phyloP scores from a whole-genome alignment of 2,113 vertebrate genomes.

The Urocynchramus pylzowi region DNA sequence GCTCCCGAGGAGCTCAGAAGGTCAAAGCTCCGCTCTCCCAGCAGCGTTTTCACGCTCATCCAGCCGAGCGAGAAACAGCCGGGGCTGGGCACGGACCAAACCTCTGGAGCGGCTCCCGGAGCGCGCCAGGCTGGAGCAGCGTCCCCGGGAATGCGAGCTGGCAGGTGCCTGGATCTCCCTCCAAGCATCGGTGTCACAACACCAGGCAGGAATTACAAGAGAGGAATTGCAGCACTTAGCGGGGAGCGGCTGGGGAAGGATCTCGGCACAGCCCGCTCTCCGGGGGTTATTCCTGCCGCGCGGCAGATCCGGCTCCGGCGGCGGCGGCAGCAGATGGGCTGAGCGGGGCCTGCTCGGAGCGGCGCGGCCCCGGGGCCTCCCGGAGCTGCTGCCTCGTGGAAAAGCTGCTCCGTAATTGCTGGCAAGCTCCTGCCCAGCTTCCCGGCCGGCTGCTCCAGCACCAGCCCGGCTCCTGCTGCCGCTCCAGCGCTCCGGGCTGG shows the following conservation, averaged over 20 bases:
- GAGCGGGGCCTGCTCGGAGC: neutral
- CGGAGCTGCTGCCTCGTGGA: neutral
- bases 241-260: neutral
- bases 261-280: neutral
- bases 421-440: neutral
- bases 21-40: neutral
- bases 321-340: neutral
- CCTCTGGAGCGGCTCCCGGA: neutral
- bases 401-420: neutral
- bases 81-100: neutral
- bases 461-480: neutral
- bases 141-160: neutral
- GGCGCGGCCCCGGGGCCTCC: neutral
- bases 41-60: neutral
- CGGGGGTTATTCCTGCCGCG: accelerated
- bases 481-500: neutral
- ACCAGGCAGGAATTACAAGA: neutral
- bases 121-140: neutral
- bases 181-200: neutral
- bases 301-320: neutral
- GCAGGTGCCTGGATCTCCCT: neutral
- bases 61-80: neutral
- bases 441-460: neutral
- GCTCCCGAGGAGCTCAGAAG: conserved; percentile 16
- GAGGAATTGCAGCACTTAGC: neutral